These are phyloP conservation scores for Lophius americanus DNA, from an alignment of 2,797 vertebrate species.

Conservation along the genomic window DNA sequence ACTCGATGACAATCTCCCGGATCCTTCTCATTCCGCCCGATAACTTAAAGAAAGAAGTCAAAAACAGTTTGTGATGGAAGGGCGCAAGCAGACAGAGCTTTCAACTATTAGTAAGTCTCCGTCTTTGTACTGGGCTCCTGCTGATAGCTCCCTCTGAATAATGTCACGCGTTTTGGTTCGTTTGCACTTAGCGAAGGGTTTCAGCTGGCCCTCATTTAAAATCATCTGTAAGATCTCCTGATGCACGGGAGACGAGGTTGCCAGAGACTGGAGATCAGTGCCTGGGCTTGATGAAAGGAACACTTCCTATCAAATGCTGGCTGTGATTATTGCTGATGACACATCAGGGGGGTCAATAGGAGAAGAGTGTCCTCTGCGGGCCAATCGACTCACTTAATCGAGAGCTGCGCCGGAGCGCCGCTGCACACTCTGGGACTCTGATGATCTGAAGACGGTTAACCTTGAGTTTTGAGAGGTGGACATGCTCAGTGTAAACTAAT, in stretches of 20 bases:
- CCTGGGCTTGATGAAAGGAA: conserved; percentile 67
- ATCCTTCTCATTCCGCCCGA: conserved; percentile 4
- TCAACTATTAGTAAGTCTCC: neutral
- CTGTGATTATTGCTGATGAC: conserved; percentile 77
- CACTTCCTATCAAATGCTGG: conserved; percentile 71
- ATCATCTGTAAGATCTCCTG: conserved; percentile 61
- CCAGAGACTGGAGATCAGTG: conserved; percentile 60
- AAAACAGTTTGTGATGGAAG: neutral
- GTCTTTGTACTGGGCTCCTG: conserved; percentile 5
- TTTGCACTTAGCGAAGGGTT: conserved; percentile 48
- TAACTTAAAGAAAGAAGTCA: conserved; percentile 2
- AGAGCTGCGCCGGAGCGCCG: conserved; percentile 46
- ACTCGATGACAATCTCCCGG: neutral
- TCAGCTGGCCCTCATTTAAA: conserved; percentile 71
- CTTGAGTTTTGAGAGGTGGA: conserved; percentile 63
- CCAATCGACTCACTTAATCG: conserved; percentile 76
- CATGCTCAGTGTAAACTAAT: conserved; percentile 61
- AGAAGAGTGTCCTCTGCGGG: conserved; percentile 73
- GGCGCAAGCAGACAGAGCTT: neutral
- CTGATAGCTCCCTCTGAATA: conserved; percentile 37
- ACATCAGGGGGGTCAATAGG: conserved; percentile 75
- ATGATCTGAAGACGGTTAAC: conserved; percentile 59
- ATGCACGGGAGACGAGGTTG: conserved; percentile 58
- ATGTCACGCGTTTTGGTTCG: conserved; percentile 28
- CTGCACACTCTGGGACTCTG: conserved; percentile 37